Conservation (phyloP, 2,797 vertebrate genomes). For the Phrynocephalus forsythii region DNA sequence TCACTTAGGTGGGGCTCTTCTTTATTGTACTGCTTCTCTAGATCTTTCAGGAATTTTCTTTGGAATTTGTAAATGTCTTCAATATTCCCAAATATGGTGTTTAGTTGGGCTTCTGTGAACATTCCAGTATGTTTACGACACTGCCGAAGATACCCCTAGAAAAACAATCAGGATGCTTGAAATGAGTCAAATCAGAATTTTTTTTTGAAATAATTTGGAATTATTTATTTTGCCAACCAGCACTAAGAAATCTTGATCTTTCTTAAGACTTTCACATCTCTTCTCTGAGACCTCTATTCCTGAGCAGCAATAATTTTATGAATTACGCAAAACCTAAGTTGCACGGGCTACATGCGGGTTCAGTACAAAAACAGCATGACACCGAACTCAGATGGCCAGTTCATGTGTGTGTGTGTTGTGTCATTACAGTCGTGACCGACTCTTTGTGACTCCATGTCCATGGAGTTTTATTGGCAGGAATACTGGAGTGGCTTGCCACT, state of each 20-base stretch:
- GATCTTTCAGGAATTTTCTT: slow-evolving; percentile 92
- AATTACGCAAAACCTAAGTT: not conserved
- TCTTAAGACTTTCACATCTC: not conserved
- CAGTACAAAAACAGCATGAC: not conserved
- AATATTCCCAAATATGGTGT: slow-evolving; percentile 98
- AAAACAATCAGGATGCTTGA: slow-evolving; percentile 8
- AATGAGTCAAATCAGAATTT: slow-evolving; percentile 24
- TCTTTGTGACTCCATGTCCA: too few species aligned
- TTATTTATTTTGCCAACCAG: not conserved
- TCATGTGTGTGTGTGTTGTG: too few species aligned
- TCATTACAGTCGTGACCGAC: too few species aligned
- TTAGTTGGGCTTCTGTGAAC: slow-evolving; percentile 90
- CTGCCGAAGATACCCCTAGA: slow-evolving; percentile 95
- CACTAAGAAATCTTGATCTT: not conserved
- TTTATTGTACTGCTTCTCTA: slow-evolving; percentile 95
- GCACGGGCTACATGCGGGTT: not conserved
- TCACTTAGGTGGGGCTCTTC: slow-evolving; percentile 94
- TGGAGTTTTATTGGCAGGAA: too few species aligned
- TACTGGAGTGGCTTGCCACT: too few species aligned
- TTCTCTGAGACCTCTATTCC: not conserved
- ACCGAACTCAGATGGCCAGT: not conserved
- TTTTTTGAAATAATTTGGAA: slow-evolving; percentile 7
- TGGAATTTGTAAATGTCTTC: slow-evolving; percentile 99
- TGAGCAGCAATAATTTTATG: not conserved
- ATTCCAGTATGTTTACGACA: slow-evolving; percentile 94